Evolutionary conservation across 37 sponge, comb jelly and placozoan genomes (phyloP), one percentile per base, ranked within the genome.

Genomic region (Axinella damicornis): DNA sequence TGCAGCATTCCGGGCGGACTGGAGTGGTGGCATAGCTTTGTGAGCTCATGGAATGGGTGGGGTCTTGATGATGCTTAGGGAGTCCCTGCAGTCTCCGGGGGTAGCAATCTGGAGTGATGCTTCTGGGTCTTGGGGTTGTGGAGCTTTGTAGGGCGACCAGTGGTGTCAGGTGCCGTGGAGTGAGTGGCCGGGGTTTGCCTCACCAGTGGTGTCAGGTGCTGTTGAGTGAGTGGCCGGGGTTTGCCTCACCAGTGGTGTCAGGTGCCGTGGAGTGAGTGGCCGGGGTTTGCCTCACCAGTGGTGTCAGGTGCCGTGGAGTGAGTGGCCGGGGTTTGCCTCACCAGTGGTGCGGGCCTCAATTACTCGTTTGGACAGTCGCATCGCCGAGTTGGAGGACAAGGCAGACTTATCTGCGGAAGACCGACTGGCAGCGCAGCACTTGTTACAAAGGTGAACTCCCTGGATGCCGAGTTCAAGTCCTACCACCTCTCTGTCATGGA

Each of bases 21-120:
- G n/a, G n/a, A n/a, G n/a, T n/a, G n/a, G n/a, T n/a, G n/a, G n/a
- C n/a, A n/a, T n/a, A n/a, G n/a, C n/a, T n/a, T n/a, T 57, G 77
- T 56, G 24, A 73, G 74, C 21, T 53, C 74, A 5, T 73, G 74
- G 74, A 73, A 73, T 73, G 74, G n/a, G n/a, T n/a, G n/a, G 74
- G 22, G 32, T 73, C 32, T 73, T 56, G 4, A 40, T 73, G 41
- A 73, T 73, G 74, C 57, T 15, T 19, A 56, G 11, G 5, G 74
- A n/a, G 56, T 21, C 24, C 6, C 5, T 5, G 5, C 24, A 12
- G 5, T 53, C 39, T 14, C 71, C 71, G 13, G 71, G 5, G 16
- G 54, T 28, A 22, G 56, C 46, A 31, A 28, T 73, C 6, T 73
- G 74, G 56, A 53, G 30, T 17, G 74, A 73, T 73, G 74, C 74